phyloP scores from a whole-genome alignment of 2,797 vertebrate genomes.

The Chelon auratus region DNA sequence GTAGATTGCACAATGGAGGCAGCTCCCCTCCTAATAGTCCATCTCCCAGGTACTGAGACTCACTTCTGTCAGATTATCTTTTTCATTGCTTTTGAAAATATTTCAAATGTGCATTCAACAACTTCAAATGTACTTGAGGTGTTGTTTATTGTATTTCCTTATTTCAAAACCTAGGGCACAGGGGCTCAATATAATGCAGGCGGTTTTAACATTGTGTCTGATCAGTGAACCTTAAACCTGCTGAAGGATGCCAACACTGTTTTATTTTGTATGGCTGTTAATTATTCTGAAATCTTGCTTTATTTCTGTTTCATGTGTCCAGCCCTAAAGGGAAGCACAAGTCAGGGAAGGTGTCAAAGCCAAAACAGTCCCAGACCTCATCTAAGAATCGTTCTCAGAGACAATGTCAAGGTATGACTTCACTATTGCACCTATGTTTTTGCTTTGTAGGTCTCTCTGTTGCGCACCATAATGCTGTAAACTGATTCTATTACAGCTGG shows the following conservation, averaged over 20 bases:
- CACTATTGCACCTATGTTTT: background rate
- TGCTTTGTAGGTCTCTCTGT: background rate
- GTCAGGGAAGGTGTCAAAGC: conserved; percentile 88
- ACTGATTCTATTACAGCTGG: background rate
- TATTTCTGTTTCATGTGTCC: conserved; percentile 29
- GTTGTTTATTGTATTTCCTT: background rate
- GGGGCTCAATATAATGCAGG: too few species aligned
- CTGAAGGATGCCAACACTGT: background rate
- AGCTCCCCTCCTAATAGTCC: conserved; percentile 87
- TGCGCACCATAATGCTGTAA: background rate
- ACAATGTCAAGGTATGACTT: conserved; percentile 87
- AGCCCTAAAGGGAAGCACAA: conserved; percentile 95
- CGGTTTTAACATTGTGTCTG: too few species aligned
- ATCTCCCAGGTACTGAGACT: conserved; percentile 84
- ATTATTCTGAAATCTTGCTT: conserved; percentile 6
- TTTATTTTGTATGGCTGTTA: too few species aligned
- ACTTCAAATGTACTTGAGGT: conserved; percentile 4
- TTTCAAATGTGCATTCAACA: background rate
- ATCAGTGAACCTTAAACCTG: too few species aligned
- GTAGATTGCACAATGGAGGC: conserved; percentile 90
- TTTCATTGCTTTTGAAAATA: background rate
- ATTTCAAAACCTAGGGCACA: background rate
- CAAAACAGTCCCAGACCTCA: conserved; percentile 86
- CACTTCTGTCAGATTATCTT: background rate
- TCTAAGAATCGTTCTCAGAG: conserved; percentile 86